Conservation (phyloP, 2,113 vertebrate species). For the Ploceus nigricollis region DNA sequence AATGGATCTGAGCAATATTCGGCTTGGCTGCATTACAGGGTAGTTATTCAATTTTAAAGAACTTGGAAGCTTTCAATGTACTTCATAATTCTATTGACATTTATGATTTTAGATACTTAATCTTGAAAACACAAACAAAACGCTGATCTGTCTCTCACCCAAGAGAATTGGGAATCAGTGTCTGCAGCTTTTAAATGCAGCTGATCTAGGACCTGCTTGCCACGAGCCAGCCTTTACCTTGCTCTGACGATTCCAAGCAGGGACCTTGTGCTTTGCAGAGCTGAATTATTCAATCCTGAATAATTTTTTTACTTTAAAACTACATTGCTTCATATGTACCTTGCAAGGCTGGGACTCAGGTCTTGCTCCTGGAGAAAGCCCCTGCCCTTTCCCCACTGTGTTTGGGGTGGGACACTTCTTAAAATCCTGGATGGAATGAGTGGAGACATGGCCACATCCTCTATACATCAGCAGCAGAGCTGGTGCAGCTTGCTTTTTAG, state of each 20-base stretch:
- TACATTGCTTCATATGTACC: neutral
- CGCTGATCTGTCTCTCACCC: neutral
- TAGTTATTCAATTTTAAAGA: conserved; percentile 56
- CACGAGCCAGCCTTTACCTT: neutral
- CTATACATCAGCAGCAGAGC: neutral
- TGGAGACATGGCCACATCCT: neutral
- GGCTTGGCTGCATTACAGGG: conserved; percentile 19
- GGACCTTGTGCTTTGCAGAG: neutral
- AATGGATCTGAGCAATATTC: neutral
- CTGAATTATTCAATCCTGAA: neutral
- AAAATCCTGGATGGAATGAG: neutral
- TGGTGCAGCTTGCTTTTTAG: neutral
- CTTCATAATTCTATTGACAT: conserved; percentile 60
- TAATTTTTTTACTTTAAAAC: neutral
- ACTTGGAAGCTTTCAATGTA: conserved; percentile 49
- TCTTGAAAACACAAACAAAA: conserved; percentile 42
- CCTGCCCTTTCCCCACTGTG: accelerated
- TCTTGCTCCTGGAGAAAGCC: neutral
- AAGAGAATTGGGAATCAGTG: neutral
- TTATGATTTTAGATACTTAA: conserved; percentile 44
- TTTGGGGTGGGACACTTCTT: neutral
- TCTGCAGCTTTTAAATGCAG: neutral
- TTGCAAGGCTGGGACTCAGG: neutral
- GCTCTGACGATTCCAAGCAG: neutral
- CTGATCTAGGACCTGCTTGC: neutral